A percentile compares a stretch with the other conserved stretches of the same genome.
Evolutionary conservation across 1,140 invertebrate species (phyloP).

Genomic region (Eubasilissa regina): DNA sequence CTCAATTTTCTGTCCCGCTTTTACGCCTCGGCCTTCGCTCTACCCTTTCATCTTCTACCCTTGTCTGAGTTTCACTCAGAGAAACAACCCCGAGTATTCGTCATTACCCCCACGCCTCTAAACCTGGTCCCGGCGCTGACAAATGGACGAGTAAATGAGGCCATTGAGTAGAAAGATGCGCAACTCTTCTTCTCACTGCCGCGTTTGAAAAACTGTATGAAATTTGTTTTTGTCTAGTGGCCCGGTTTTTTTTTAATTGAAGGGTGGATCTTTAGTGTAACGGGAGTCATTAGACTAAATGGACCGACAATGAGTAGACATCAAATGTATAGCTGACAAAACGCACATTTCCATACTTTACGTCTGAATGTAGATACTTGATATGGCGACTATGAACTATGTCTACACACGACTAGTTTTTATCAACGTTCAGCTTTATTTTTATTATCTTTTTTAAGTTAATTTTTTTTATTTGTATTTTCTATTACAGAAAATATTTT

Average conservation of each 20-base stretch:
- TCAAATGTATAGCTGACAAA: slow-evolving; percentile 26
- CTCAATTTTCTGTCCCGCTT: not conserved
- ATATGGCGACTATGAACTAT: not conserved
- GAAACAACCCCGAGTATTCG: slow-evolving; percentile 17
- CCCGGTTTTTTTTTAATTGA: not conserved
- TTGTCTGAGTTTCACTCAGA: slow-evolving; percentile 10
- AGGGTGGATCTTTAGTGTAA: not conserved
- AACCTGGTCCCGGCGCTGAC: not conserved
- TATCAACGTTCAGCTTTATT: too few relatives aligned
- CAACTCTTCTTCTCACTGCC: not conserved
- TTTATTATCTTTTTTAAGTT: too few relatives aligned
- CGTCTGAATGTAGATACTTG: not conserved
- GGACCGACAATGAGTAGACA: slow-evolving; percentile 50
- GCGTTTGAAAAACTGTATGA: not conserved
- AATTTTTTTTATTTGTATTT: too few relatives aligned
- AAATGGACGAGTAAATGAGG: not conserved
- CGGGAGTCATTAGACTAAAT: slow-evolving; percentile 52
- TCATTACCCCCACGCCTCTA: not conserved
- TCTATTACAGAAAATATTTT: too few relatives aligned
- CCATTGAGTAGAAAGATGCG: not conserved
- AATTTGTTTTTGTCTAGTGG: not conserved
- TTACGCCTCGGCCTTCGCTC: not conserved
- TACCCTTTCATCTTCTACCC: slow-evolving; percentile 2
- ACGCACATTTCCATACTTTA: not conserved
- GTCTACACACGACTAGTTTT: too few relatives aligned